phyloP scores from a whole-genome alignment of 2,113 vertebrate genomes.

The Hippocampus guttulatus region DNA sequence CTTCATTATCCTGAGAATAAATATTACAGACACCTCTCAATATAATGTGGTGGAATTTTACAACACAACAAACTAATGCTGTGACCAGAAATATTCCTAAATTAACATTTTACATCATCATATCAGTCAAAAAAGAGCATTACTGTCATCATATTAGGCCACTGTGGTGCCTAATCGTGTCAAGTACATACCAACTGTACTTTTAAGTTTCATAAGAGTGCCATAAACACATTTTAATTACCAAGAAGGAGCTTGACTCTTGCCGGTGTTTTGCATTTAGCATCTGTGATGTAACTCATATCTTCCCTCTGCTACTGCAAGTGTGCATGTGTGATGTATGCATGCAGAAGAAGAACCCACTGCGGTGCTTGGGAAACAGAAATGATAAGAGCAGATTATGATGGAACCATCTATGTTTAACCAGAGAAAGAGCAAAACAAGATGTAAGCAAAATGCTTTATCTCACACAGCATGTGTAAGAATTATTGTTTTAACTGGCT shows the following conservation, averaged over 20 bases:
- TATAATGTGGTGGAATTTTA: too few species aligned
- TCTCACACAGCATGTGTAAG: conserved; percentile 32
- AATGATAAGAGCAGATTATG: not conserved
- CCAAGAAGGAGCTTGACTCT: not conserved
- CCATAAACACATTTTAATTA: conserved; percentile 15
- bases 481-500: conserved; percentile 53
- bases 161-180: too few species aligned
- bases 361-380: not conserved
- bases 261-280: not conserved
- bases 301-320: not conserved
- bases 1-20: too few species aligned
- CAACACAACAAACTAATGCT: too few species aligned
- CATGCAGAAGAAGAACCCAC: not conserved
- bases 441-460: conserved; percentile 23
- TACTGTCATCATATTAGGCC: not conserved
- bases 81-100: not conserved
- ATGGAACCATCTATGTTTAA: conserved; percentile 16
- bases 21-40: too few species aligned
- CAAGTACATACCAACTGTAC: not conserved
- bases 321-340: not conserved
- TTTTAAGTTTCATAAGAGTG: not conserved
- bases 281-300: conserved; percentile 3
- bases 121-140: not conserved
- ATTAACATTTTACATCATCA: not conserved
- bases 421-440: not conserved